A percentile compares a stretch with the other conserved stretches of the same genome.
Evolutionary conservation across 2,797 vertebrate genomes (phyloP).

Genomic region (Florisuga fusca): DNA sequence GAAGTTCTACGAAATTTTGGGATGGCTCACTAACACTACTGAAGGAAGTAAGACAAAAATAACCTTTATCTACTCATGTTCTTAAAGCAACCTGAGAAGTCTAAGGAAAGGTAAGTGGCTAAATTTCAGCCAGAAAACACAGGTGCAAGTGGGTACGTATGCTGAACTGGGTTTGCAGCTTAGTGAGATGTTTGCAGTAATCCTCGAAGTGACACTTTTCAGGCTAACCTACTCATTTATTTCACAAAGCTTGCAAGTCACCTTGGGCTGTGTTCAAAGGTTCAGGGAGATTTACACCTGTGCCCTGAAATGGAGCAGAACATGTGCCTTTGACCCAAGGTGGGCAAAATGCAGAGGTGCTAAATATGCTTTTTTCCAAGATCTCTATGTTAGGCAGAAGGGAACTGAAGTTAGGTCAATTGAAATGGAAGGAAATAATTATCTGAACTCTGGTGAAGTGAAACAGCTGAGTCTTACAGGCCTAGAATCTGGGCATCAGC

Average conservation of each 20-base stretch:
- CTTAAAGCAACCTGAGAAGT: neutral
- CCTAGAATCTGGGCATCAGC: neutral
- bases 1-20: neutral
- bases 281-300: neutral
- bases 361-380: neutral
- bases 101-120: neutral
- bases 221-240: neutral
- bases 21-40: neutral
- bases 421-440: slow-evolving; percentile 10
- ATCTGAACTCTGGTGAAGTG: neutral
- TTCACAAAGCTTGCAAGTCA: neutral
- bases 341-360: neutral
- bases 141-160: too few relatives aligned
- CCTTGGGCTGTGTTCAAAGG: neutral
- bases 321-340: neutral
- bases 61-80: neutral
- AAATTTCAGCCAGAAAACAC: neutral
- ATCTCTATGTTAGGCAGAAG: neutral
- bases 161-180: neutral
- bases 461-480: neutral
- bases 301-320: neutral
- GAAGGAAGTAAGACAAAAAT: neutral
- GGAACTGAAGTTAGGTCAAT: neutral
- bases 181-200: neutral
- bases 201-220: neutral